Base-by-base conservation (phyloP, 2,113 vertebrate genomes). In the Microtus oregoni region DNA sequence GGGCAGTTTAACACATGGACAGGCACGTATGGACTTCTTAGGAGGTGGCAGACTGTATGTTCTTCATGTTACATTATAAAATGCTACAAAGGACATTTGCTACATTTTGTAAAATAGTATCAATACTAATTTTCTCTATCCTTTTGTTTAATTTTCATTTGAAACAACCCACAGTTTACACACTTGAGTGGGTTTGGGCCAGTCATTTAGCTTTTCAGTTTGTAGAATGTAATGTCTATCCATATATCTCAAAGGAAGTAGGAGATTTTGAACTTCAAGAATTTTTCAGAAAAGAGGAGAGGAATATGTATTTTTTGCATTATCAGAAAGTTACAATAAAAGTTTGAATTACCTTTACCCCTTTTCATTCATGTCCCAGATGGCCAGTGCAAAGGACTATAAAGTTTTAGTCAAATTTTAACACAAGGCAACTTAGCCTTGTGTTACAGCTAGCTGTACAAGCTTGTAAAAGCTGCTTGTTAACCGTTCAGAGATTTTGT, bases 241-340 rank as follows among this genome's bases (percentile, higher is more conserved):
- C 30, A 4, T 44, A 30, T 24, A 72, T 70, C 32, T 86, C 32
- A 68, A 52, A 8, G 65, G 44, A 89, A 55, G 7, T 52, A 81
- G 7, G 5, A 70, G 52, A 38, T 91, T 95, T 83, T 63, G 75
- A 94, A 94, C 38, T 79, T 44, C 8, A 81, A 58, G 8, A 10
- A 70, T 89, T 86, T n/a, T 68, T n/a, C 28, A 70, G 73, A 91
- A 92, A 95, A 78, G 26, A 86, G 14, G 58, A 92, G 17, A 24
- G 3, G 28, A 22, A 72, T 68, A 58, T 3, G 72, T 22, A 89
- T 76, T 63, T 75, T 92, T 92, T 88, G 20, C 28, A 94, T 76
- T 67, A 91, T 86, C 70, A 96, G 30, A 68, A 94, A 32, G 67
- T 41, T 14, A 70, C 22, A 93, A 90, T 55, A 90, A 79, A 97